These are phyloP conservation scores for Drosophila subobscura DNA, from an alignment of 1,140 invertebrate species.

Conservation along the genomic window DNA sequence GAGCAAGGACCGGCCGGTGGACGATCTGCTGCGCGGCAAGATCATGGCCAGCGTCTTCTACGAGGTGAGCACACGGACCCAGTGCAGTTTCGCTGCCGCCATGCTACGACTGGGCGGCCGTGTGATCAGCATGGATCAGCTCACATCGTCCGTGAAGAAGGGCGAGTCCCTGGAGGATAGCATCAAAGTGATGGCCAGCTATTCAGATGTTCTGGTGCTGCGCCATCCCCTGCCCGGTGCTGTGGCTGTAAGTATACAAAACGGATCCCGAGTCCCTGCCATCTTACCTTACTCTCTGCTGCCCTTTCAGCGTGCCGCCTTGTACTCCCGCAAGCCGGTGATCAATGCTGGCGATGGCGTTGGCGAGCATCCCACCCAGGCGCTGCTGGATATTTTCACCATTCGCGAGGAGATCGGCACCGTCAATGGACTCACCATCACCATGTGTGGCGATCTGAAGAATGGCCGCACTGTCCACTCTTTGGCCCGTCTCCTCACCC, in stretches of 20 bases:
- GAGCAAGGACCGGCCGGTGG: slow-evolving; percentile 91
- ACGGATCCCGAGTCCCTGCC: neutral
- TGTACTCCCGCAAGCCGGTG: slow-evolving; percentile 93
- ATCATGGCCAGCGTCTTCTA: slow-evolving; percentile 98
- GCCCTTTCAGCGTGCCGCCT: slow-evolving; percentile 89
- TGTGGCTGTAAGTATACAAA: slow-evolving; percentile 88
- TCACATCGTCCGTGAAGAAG: slow-evolving; percentile 96
- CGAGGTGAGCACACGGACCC: slow-evolving; percentile 98
- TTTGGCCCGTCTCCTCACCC: slow-evolving; percentile 93
- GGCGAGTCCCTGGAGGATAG: slow-evolving; percentile 98
- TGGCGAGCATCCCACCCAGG: slow-evolving; percentile 99
- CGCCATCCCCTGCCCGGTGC: slow-evolving; percentile 97
- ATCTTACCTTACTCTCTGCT: neutral
- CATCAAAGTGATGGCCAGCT: slow-evolving; percentile 92
- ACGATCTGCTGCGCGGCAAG: slow-evolving; percentile 96
- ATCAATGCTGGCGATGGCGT: slow-evolving; percentile 99
- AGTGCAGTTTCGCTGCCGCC: slow-evolving; percentile 97
- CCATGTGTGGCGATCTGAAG: slow-evolving; percentile 98
- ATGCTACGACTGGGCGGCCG: slow-evolving; percentile 97
- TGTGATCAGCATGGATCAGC: slow-evolving; percentile 94
- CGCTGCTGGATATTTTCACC: slow-evolving; percentile 98
- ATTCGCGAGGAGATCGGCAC: slow-evolving; percentile 99
- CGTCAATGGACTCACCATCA: slow-evolving; percentile 97
- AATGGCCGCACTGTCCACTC: slow-evolving; percentile 99
- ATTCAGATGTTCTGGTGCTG: slow-evolving; percentile 96